Evolutionary conservation across 2,113 vertebrate species (phyloP), one percentile per base, ranked within the genome.

Genomic region (Boleophthalmus pectinirostris): DNA sequence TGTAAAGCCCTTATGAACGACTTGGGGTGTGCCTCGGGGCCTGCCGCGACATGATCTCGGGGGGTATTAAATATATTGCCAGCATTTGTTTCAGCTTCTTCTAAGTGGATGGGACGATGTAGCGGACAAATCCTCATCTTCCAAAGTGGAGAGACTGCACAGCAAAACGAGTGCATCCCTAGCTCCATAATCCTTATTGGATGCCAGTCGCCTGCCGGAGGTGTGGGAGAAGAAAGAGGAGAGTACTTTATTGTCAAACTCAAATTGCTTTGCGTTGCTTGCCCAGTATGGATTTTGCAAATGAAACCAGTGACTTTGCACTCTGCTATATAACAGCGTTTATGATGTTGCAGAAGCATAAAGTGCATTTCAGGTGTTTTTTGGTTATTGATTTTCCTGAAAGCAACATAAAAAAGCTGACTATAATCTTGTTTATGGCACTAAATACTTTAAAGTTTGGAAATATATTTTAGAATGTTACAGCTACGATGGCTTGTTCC

Each of bases 61-160:
- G 84, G 82, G 82, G 79, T 85, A 86, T 92, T 89, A 93, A 88
- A 91, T 89, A 88, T 92, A 92, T 93, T 91, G 90, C 86, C 18
- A n/a, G 77, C 82, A 91, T 93, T 93, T 91, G 86, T 93, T 92
- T 91, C 87, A 58, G 56, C 82, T 65, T 69, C 80, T 79, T 82
- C 79, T 89, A 81, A 91, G 85, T 86, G 85, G 83, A 88, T 85
- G 21, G 68, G 83, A 87, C 63, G 71, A 89, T 83, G 74, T 63
- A 2, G 68, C 70, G 83, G 86, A 87, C 84, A 87, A 90, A 88
- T 78, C 82, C 82, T 85, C 80, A 87, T 85, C 84, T 63, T 75
- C 79, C 80, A 81, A 86, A 92, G 82, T 80, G 74, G 83, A 83
- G 67, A 72, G 77, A 72, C 78, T 77, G 43, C 24, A 77, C 85